These are phyloP conservation scores for Hepsetus odoe DNA, from an alignment of 2,113 vertebrate genomes.

Conservation along the genomic window DNA sequence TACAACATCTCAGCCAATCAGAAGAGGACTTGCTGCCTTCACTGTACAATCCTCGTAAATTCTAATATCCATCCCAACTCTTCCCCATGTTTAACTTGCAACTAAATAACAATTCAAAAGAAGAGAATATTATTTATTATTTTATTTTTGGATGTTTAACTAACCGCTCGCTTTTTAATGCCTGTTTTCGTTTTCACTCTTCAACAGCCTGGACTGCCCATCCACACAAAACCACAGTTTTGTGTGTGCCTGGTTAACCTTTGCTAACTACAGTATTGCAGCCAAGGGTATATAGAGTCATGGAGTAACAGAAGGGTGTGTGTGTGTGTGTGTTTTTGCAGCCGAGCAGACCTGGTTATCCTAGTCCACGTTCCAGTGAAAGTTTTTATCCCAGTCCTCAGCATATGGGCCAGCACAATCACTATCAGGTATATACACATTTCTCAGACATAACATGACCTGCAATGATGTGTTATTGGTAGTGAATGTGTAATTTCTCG, in stretches of 20 bases:
- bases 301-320: not conserved
- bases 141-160: slow-evolving; percentile 55
- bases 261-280: slow-evolving; percentile 36
- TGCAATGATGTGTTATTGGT: not conserved
- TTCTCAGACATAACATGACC: not conserved
- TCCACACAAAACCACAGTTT: slow-evolving; percentile 72
- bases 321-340: slow-evolving; percentile 56
- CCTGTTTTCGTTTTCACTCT: slow-evolving; percentile 60
- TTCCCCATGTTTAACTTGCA: slow-evolving; percentile 21
- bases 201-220: slow-evolving; percentile 65
- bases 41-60: slow-evolving; percentile 28
- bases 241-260: slow-evolving; percentile 65
- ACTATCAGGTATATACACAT: slow-evolving; percentile 92
- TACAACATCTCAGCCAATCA: slow-evolving; percentile 30
- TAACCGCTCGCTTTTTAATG: slow-evolving; percentile 71
- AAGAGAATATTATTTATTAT: not conserved
- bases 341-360: slow-evolving; percentile 97
- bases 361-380: slow-evolving; percentile 96
- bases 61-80: slow-evolving; percentile 22
- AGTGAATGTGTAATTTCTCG: too few relatives aligned
- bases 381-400: slow-evolving; percentile 95
- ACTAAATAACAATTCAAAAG: slow-evolving; percentile 35
- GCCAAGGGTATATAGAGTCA: not conserved
- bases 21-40: slow-evolving; percentile 46
- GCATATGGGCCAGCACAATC: slow-evolving; percentile 85